These are phyloP conservation scores for Nesogale talazaci DNA, from an alignment of 2,113 vertebrate species.

Conservation along the genomic window DNA sequence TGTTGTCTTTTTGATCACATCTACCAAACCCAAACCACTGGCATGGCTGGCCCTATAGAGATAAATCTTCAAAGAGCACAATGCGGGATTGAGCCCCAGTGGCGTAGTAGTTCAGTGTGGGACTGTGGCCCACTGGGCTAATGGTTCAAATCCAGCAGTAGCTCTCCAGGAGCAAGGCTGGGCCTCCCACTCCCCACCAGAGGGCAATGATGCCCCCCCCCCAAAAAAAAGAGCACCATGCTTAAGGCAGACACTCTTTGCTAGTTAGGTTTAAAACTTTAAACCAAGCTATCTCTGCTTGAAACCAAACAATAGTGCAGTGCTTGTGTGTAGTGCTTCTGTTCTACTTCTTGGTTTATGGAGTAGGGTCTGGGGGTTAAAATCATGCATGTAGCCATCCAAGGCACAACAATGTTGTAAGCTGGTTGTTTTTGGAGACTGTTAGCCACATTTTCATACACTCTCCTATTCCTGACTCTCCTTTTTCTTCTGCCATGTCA, in stretches of 20 bases:
- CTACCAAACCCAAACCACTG: too few species aligned
- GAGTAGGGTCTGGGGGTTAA: background rate
- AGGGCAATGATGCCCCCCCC: too few species aligned
- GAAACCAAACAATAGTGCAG: too few species aligned
- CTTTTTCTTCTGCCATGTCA: background rate
- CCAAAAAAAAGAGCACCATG: background rate
- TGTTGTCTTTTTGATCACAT: background rate
- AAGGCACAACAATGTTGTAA: background rate
- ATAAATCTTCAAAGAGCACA: background rate
- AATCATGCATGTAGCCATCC: background rate
- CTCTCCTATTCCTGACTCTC: background rate
- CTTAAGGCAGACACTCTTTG: background rate
- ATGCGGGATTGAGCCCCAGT: too few species aligned
- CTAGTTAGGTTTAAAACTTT: background rate
- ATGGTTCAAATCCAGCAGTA: too few species aligned
- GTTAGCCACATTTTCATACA: background rate
- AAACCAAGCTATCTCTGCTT: too few species aligned
- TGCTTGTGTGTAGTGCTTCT: background rate
- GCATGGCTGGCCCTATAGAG: background rate
- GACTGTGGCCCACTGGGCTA: too few species aligned
- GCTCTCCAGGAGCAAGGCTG: too few species aligned
- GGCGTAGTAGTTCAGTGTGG: too few species aligned
- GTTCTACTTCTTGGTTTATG: background rate
- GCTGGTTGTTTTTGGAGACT: background rate
- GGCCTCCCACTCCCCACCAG: too few species aligned